Conservation (phyloP, 2,113 vertebrate genomes). For the Terrapene triunguis region DNA sequence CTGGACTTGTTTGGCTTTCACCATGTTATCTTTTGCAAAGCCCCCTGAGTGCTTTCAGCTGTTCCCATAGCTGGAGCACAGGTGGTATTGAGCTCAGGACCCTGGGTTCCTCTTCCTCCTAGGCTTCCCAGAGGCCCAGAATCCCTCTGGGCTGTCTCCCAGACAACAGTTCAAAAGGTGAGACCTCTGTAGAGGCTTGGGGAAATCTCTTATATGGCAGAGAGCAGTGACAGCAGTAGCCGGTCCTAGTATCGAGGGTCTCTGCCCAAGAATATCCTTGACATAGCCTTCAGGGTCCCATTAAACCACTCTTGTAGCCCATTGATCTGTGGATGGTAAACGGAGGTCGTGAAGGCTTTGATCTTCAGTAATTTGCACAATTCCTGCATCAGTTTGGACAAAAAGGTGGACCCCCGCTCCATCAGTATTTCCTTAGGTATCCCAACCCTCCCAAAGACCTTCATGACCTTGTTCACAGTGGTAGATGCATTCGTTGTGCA, state of each 20-base stretch:
- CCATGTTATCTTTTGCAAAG: too few relatives aligned
- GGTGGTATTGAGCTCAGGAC: not conserved
- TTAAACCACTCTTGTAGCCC: not conserved
- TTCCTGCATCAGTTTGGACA: not conserved
- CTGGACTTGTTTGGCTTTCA: not conserved
- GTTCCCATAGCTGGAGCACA: not conserved
- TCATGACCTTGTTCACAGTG: not conserved
- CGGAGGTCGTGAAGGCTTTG: not conserved
- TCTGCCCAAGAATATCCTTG: not conserved
- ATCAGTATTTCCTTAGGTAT: not conserved
- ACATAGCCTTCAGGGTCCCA: not conserved
- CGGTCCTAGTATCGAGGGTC: too few relatives aligned
- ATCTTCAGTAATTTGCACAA: not conserved
- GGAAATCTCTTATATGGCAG: not conserved
- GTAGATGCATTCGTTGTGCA: not conserved
- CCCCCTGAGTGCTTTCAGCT: not conserved
- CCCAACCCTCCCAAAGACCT: not conserved
- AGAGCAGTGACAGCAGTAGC: not conserved
- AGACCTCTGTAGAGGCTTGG: not conserved
- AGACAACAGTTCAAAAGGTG: not conserved
- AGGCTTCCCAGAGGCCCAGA: not conserved
- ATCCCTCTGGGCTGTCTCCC: not conserved
- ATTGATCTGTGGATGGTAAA: not conserved
- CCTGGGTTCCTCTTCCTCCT: too few relatives aligned
- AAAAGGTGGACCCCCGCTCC: not conserved